Percentiles rank a stretch among this genome's conserved stretches.
Evolutionary conservation across 2,888 invertebrate genomes (phyloP).

Genomic region (Trichopria drosophilae): DNA sequence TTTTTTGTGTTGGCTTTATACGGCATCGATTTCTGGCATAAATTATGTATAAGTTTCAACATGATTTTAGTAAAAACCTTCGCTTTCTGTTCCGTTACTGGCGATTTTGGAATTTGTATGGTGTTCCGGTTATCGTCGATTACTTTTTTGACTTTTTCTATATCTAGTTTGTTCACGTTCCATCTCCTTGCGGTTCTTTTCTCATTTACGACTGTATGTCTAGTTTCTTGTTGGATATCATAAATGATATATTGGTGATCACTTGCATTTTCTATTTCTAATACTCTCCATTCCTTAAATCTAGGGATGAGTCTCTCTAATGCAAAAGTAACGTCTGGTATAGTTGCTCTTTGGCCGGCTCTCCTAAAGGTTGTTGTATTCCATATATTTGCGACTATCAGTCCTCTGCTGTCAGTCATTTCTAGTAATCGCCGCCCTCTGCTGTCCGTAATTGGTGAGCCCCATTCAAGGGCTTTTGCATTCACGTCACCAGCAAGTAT

Average conservation of each 20-base stretch:
- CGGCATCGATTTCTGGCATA: neutral
- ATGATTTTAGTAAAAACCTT: neutral
- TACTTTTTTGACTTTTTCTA: neutral
- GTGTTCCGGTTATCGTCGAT: neutral
- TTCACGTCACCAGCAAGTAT: slow-evolving; percentile 13
- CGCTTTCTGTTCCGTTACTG: neutral
- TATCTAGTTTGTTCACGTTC: slow-evolving; percentile 3
- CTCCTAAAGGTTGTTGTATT: slow-evolving; percentile 13
- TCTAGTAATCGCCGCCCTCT: slow-evolving; percentile 15
- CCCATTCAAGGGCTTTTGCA: slow-evolving; percentile 28
- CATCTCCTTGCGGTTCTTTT: slow-evolving; percentile 7
- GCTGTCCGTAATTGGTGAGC: slow-evolving; percentile 12
- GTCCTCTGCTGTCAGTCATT: slow-evolving; percentile 10
- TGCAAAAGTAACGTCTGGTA: slow-evolving; percentile 20
- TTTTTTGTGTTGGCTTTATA: neutral
- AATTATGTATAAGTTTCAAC: neutral
- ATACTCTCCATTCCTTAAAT: slow-evolving; percentile 21
- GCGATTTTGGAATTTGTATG: neutral
- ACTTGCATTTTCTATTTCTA: slow-evolving; percentile 27
- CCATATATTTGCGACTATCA: no score
- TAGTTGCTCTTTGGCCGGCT: slow-evolving; percentile 15
- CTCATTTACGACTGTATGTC: no score
- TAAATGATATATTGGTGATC: slow-evolving; percentile 27
- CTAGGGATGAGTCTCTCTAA: slow-evolving; percentile 12
- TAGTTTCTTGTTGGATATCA: slow-evolving; percentile 2